Base-by-base conservation (phyloP, 2,888 invertebrate species). In the Diaperis boleti region DNA sequence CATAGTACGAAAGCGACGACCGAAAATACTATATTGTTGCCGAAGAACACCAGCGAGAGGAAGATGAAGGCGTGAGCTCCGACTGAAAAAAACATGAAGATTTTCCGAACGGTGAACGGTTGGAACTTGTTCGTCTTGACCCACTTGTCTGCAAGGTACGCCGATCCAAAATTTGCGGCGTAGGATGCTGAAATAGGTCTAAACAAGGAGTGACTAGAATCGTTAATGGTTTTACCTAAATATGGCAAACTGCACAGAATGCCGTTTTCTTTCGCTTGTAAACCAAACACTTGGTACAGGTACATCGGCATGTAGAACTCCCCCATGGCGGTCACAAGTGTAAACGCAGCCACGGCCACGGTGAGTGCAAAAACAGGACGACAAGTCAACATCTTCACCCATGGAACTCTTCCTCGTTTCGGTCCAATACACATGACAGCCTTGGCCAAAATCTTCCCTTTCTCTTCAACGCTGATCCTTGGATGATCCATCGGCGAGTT, bases 281-380 rank as follows among this genome's bases (percentile, higher is more conserved):
- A 45, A 26, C 22, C 5, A 11, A 45, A 11, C 2, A 45, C 45
- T 2, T 14, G 17, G 7, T 42, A 42, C 6, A 44, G 11, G 44
- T 14, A 3, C 7, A 18, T 20, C 6, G 26, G 8, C 10, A 8
- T 6, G 1, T 44, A 20, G 20, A 20, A 20, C 6, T 20, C 6
- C 4, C 20, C n/a, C n/a, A n/a, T n/a, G n/a, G n/a, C n/a, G n/a
- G 11, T 4, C 15, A 14, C 4, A 17, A 17, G 4, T 42, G 22
- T 14, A 42, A n/a, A 17, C 6, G 2, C 8, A 13, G 18, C 18
- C 4, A 26, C 87, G 0, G 91, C 90, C 64, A 92, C 80, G 68
- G 92, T 86, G 76, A 93, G 91, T 13, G 92, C 92, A 92, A 92
- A 93, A 3, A 93, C 92, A 0, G 92, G 89, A 0, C 85, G 75